Base-by-base conservation (phyloP, 2,797 vertebrate species). In the Diceros bicornis region DNA sequence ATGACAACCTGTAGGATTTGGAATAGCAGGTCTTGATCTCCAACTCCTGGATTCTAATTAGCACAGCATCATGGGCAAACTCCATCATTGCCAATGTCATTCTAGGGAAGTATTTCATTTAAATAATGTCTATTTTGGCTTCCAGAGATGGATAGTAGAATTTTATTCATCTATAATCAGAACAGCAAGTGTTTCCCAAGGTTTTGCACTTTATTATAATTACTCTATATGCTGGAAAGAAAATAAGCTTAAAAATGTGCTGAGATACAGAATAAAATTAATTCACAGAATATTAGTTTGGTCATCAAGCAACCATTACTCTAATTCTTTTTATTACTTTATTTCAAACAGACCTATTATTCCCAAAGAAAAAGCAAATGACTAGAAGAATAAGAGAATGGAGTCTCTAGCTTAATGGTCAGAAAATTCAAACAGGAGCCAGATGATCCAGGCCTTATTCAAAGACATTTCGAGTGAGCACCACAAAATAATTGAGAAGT, bases 91-190 rank as follows among this genome's bases (percentile, higher is more conserved):
- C 29, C 8, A 13, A 3, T 44, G 34, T 75, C 55, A 81, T 61
- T 69, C 3, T 12, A 66, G 47, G 64, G 32, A 84, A 95, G 23
- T 11, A 81, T 57, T 59, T 2, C 20, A 81, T 47, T 96, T 50
- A 83, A 89, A 91, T 88, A 85, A 72, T 82, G 21, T n/a, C 55
- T 47, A 44, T 59, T 79, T 44, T 52, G 32, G 55, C 10, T 66
- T 20, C 47, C 14, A 57, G 66, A 27, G 37, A 71, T 44, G 59
- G 55, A 12, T 17, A 27, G 32, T n/a, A 23, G 13, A 52, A 23
- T n/a, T 82, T 75, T 85, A 52, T 66, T 77, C 17, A 89, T 92
- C 32, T 93, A 1, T 94, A 94, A 89, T 94, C 78, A 77, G n/a
- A 91, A 64, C 2, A 82, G 11, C 32, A 81, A 71, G 6, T 37